Conservation (phyloP, 2,113 vertebrate species). For the Picathartes gymnocephalus region DNA sequence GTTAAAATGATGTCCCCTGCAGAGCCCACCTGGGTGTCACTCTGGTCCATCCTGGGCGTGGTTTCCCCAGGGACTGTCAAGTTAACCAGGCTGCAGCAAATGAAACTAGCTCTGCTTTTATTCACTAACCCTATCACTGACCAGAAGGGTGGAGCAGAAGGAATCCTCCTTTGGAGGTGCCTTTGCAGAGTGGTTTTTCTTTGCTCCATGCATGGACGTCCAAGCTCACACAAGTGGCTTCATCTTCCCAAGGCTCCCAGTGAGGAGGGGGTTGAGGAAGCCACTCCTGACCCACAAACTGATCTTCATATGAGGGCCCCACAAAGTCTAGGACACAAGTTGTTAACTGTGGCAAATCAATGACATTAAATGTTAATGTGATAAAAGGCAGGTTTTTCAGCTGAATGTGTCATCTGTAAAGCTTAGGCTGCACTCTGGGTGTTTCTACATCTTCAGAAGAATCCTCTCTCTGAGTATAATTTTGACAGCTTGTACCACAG, state of each 20-base stretch:
- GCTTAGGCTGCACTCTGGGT: not conserved
- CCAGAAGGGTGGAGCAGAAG: not conserved
- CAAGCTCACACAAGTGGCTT: not conserved
- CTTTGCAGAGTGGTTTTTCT: not conserved
- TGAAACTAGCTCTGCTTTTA: not conserved
- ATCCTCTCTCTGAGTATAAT: not conserved
- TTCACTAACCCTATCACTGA: not conserved
- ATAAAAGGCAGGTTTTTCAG: not conserved
- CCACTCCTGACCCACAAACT: not conserved
- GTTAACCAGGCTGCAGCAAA: not conserved
- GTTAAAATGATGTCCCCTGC: not conserved
- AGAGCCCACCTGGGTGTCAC: not conserved
- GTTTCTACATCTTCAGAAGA: not conserved
- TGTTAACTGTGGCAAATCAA: not conserved
- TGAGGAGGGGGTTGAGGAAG: not conserved
- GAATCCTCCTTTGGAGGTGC: not conserved
- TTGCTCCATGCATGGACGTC: rapidly evolving
- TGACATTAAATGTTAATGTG: not conserved
- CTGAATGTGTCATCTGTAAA: not conserved
- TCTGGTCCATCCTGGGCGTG: not conserved
- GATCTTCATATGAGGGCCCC: not conserved
- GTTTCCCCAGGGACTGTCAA: not conserved
- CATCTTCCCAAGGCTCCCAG: not conserved
- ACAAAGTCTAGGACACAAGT: rapidly evolving
- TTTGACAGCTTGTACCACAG: not conserved